Evolutionary conservation across 2,113 vertebrate species (phyloP).

Genomic region (Bathybates hornii): DNA sequence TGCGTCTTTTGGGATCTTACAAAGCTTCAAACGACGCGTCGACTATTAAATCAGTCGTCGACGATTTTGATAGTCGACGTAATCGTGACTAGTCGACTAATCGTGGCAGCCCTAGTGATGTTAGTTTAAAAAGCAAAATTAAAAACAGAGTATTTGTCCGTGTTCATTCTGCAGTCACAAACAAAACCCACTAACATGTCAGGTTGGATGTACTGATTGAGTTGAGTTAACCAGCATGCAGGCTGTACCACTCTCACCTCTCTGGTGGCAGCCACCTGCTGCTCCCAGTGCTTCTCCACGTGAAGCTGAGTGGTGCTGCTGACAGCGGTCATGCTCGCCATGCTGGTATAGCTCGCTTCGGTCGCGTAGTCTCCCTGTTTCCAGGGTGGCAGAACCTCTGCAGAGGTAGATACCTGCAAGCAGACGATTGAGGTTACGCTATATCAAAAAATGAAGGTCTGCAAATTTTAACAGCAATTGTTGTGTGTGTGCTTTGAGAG

Average conservation of each 20-base stretch:
- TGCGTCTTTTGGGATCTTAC: too few relatives aligned
- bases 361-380: conserved; percentile 81
- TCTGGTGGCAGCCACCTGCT: conserved; percentile 59
- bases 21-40: too few relatives aligned
- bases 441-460: background rate
- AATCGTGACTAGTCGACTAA: too few relatives aligned
- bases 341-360: conserved; percentile 75
- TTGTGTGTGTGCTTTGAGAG: background rate
- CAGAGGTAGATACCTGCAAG: conserved; percentile 11
- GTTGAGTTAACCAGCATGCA: background rate
- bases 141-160: background rate
- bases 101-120: too few relatives aligned
- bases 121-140: background rate
- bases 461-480: background rate
- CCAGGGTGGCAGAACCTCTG: conserved; percentile 92
- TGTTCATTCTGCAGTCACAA: background rate
- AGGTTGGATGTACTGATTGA: background rate
- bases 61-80: too few relatives aligned
- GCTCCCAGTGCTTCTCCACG: conserved; percentile 81
- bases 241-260: conserved; percentile 54
- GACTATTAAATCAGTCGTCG: too few relatives aligned
- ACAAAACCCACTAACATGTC: background rate
- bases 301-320: conserved; percentile 73
- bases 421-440: background rate
- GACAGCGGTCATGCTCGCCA: conserved; percentile 67